These are phyloP conservation scores for Spinus pinus DNA, from an alignment of 2,797 vertebrate species.

Conservation along the genomic window DNA sequence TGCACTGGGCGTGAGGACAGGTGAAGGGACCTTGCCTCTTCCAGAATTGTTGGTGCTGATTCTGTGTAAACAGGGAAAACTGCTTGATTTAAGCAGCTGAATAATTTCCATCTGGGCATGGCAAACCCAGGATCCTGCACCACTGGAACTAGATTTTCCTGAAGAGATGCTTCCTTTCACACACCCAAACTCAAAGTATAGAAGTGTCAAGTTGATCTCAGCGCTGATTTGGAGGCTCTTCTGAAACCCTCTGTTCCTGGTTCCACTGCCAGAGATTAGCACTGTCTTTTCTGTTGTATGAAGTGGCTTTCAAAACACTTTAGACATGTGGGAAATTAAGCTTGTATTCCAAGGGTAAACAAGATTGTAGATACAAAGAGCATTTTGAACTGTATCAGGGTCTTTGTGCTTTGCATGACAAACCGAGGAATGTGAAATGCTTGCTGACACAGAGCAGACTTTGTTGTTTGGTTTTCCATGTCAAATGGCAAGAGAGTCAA, in stretches of 20 bases:
- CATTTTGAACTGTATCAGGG: conserved; percentile 34
- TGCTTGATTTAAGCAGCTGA: background rate
- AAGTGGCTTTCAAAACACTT: conserved; percentile 40
- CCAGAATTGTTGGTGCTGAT: background rate
- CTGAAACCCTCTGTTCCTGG: background rate
- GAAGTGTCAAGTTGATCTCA: background rate
- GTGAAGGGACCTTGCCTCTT: background rate
- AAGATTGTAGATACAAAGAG: conserved; percentile 48
- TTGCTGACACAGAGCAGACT: conserved; percentile 48
- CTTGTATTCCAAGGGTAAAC: conserved; percentile 49
- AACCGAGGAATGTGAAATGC: conserved; percentile 52
- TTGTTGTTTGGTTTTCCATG: conserved; percentile 60
- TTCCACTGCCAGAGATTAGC: conserved; percentile 12
- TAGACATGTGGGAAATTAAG: conserved; percentile 42
- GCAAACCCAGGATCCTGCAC: background rate
- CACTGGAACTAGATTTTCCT: background rate
- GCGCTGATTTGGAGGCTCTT: background rate
- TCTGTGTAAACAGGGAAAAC: background rate
- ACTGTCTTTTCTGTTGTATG: conserved; percentile 7
- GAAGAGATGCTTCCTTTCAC: background rate
- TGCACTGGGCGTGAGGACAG: rapidly evolving
- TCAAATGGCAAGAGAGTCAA: conserved; percentile 64
- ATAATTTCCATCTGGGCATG: background rate
- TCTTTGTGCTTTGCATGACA: conserved; percentile 59
- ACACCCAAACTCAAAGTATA: background rate